phyloP scores from a whole-genome alignment of 1,140 invertebrate species.

The Cardiocondyla obscurior region DNA sequence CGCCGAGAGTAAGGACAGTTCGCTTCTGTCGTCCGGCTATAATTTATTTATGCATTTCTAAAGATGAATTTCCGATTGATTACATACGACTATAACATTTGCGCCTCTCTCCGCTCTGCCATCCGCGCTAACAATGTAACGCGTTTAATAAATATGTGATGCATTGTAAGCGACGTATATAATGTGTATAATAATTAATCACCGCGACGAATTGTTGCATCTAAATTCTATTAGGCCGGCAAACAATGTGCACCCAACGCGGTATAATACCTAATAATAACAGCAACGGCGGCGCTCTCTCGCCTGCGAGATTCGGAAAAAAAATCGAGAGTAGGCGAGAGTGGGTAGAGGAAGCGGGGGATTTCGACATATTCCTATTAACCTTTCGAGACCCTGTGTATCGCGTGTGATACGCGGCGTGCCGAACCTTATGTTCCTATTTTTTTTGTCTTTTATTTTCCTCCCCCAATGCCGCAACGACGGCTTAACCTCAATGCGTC shows the following conservation, averaged over 20 bases:
- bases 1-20: too few relatives aligned
- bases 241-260: background rate
- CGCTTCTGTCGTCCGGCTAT: background rate
- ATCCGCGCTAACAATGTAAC: background rate
- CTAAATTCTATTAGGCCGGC: background rate
- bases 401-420: constrained; percentile 18
- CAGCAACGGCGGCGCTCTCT: background rate
- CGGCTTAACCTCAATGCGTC: constrained; percentile 12
- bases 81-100: too few relatives aligned
- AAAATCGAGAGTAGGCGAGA: constrained; percentile 25
- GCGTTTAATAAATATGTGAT: background rate
- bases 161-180: background rate
- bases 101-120: background rate
- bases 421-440: too few relatives aligned
- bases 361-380: constrained; percentile 50
- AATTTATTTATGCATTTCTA: too few relatives aligned
- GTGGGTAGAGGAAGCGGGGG: constrained; percentile 28
- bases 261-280: background rate
- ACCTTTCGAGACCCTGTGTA: constrained; percentile 13
- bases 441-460: too few relatives aligned
- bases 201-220: background rate
- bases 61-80: too few relatives aligned
- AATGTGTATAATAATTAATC: too few relatives aligned
- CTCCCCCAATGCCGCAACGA: constrained; percentile 10
- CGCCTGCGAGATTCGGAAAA: background rate